Evolutionary conservation across 2,113 vertebrate genomes (phyloP), one percentile per base, ranked within the genome.

Genomic region (Etheostoma spectabile): DNA sequence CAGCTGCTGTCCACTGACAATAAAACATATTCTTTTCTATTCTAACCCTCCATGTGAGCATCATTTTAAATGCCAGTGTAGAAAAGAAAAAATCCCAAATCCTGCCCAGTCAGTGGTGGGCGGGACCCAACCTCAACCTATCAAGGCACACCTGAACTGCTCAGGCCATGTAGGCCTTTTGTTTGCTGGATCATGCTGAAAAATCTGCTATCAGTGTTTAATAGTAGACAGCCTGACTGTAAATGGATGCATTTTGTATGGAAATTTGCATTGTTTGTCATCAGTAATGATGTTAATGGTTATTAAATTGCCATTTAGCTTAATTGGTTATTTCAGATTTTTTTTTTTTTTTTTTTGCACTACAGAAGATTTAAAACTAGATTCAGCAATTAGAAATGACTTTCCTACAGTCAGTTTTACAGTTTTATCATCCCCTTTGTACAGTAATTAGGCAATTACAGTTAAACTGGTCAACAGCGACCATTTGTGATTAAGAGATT

Each of bases 81-180:
- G 38, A 11, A 42, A 11, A 42, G n/a, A 30, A 2, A 30, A 35
- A 35, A n/a, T 62, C 61, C 42, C 8, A 8, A 48, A 12, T 65
- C 63, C 24, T 19, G 55, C 6, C 22, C 42, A 16, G 56, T n/a
- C 24, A 22, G 45, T 55, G 18, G 62, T 30, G 63, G 63, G 63
- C 4, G 6, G 53, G 45, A 12, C 62, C 38, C 1, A 30, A 46
- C 11, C 35, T 59, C 27, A 27, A 45, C 48, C 16, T 42, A 16
- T n/a, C 1, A 2, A 16, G n/a, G 18, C 46, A 12, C 64, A 60
- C 45, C 75, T 77, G 55, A 60, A 7, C 74, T 77, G 38, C 64
- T 62, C 46, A 52, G 72, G 27, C 18, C 42, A 4, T 1, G 46
- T 24, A 56, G 51, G 0, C 48, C 2, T 56, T 56, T 30, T 65